Conservation (phyloP, 2,888 invertebrate genomes). For the Cantharis rufa region DNA sequence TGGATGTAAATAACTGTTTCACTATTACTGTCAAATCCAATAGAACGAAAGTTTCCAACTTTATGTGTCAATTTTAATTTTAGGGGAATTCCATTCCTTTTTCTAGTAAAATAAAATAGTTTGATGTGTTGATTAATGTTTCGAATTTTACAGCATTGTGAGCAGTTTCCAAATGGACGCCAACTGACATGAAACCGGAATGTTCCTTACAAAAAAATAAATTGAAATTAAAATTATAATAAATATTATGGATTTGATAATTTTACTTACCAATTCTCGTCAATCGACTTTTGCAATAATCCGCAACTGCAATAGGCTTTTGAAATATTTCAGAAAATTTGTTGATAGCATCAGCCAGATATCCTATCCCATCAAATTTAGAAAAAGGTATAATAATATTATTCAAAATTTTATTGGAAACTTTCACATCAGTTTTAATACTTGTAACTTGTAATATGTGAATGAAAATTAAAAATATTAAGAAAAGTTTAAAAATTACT, state of each 20-base stretch:
- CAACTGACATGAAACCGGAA: neutral
- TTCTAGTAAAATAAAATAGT: neutral
- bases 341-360: neutral
- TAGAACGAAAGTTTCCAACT: neutral
- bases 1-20: slow-evolving; percentile 6
- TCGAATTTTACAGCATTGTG: neutral
- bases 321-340: neutral
- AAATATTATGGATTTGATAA: too few relatives aligned
- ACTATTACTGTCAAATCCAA: neutral
- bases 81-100: neutral
- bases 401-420: neutral
- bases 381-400: neutral
- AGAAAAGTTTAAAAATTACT: neutral
- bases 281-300: neutral
- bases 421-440: neutral
- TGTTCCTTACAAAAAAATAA: neutral
- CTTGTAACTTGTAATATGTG: neutral
- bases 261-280: neutral
- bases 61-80: neutral
- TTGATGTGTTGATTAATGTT: neutral
- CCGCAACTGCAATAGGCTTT: neutral
- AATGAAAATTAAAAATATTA: neutral
- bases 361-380: neutral
- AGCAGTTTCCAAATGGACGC: neutral
- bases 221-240: too few relatives aligned